phyloP scores from a whole-genome alignment of 35 echinoderm and acorn worm species.

The Hemicentrotus pulcherrimus region DNA sequence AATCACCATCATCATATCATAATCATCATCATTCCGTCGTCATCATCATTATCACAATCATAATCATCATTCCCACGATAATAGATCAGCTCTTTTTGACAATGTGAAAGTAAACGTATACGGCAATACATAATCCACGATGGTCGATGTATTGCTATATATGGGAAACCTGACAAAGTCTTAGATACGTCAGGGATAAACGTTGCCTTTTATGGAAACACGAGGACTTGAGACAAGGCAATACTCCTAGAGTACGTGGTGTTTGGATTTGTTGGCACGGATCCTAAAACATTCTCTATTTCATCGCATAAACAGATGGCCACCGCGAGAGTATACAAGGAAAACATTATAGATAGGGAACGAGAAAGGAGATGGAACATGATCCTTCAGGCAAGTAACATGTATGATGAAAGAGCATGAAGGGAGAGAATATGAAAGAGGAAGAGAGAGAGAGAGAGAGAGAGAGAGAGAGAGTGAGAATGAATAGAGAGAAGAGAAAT shows the following conservation, averaged over 20 bases:
- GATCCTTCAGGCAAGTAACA: too few species aligned
- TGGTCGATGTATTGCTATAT: too few species aligned
- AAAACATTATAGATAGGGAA: too few species aligned
- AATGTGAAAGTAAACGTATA: too few species aligned
- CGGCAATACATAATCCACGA: too few species aligned
- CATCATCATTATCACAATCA: too few species aligned
- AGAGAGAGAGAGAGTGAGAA: neutral
- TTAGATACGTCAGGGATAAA: too few species aligned
- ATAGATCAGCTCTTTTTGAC: too few species aligned
- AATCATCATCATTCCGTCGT: neutral
- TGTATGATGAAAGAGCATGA: neutral
- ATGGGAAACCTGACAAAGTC: too few species aligned
- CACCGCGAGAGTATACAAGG: neutral
- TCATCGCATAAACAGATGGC: neutral
- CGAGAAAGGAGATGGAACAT: too few species aligned
- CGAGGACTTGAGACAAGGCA: neutral
- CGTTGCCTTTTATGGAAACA: neutral
- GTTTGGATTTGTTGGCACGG: neutral
- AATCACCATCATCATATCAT: neutral
- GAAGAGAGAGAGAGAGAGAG: neutral
- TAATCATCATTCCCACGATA: too few species aligned
- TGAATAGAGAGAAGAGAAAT: neutral
- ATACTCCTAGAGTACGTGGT: neutral
- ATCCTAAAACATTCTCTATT: neutral
- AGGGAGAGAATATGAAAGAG: neutral